Evolutionary conservation across 2,113 vertebrate genomes (phyloP).

Genomic region (Electrona antarctica): DNA sequence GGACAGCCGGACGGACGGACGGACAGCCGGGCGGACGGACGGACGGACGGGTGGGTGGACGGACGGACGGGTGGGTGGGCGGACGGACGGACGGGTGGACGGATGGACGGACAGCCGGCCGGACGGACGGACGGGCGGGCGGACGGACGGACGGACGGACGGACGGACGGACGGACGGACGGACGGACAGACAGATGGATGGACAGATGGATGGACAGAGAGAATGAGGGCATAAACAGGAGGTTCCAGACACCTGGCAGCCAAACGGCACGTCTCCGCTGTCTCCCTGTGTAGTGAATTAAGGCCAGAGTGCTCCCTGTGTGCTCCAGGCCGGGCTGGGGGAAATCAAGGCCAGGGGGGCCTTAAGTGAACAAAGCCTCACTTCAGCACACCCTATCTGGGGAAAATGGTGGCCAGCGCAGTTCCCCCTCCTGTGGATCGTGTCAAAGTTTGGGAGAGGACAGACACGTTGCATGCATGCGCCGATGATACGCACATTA

Average conservation of each 20-base stretch:
- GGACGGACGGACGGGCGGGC: no score
- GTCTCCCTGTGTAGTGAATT: constrained; percentile 67
- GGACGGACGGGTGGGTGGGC: no score
- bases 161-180: background rate
- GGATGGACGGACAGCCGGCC: no score
- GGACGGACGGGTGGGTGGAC: no score
- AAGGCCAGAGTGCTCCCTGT: constrained; percentile 63
- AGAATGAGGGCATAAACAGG: constrained; percentile 37
- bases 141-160: no score
- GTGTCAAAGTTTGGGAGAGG: constrained; percentile 27
- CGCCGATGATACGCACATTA: background rate
- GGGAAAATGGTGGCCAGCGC: constrained; percentile 54
- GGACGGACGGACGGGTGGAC: background rate
- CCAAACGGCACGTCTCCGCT: constrained; percentile 68
- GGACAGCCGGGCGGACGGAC: background rate
- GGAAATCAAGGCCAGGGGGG: constrained; percentile 76
- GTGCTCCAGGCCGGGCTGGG: constrained; percentile 66
- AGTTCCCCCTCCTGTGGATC: constrained; percentile 43
- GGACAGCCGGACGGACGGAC: background rate
- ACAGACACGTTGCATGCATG: background rate
- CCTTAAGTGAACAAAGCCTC: constrained; percentile 73
- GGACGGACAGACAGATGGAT: no score
- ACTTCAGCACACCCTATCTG: constrained; percentile 70
- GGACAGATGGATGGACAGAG: background rate
- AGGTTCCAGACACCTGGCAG: constrained; percentile 46